Base-by-base conservation (phyloP, 2,797 vertebrate species). In the Microtus obscurus region DNA sequence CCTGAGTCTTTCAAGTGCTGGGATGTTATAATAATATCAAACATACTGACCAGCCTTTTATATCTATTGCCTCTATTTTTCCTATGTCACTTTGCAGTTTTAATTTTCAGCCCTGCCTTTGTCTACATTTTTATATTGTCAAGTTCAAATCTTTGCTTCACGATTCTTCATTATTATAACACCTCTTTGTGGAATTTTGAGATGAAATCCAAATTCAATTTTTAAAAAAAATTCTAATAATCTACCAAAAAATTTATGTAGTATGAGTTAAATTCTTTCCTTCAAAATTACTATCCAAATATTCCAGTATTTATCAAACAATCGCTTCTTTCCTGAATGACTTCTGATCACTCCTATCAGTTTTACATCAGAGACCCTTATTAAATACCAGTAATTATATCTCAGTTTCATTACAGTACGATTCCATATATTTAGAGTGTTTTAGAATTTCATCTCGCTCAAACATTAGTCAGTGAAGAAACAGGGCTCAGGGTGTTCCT, bases 261-360 rank as follows among this genome's bases (percentile, higher is more conserved):
- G 7, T 73, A 67, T 37, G 27, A 81, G 23, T 25, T 89, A 91
- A 59, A 93, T 51, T 74, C 13, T 87, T 74, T n/a, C 37, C 40
- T 53, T 91, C 31, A 89, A 95, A 95, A 86, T 91, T 82, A 95
- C 10, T 73, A 56, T n/a, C 29, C 27, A 82, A 74, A 93, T 90
- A 94, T 87, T 89, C 45, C 1, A 61, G 5, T 63, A 77, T 61
- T 77, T 87, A 91, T 61, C 59, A 79, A 92, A 74, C n/a, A 91
- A n/a, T 48, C 6, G 43, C n/a, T 71, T 27, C 31, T 90, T 94
- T 91, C 45, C 61, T 83, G 43, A 91, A 8, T 85, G 76, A 83
- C 25, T 82, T 93, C 34, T 61, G 14, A 81, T 95, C 31, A 13
- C 25, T 51, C 89, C 43, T 71, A 90, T 74, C 27, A 67, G 59